phyloP scores from a whole-genome alignment of 2,797 vertebrate genomes.

The Ammospiza maritima region DNA sequence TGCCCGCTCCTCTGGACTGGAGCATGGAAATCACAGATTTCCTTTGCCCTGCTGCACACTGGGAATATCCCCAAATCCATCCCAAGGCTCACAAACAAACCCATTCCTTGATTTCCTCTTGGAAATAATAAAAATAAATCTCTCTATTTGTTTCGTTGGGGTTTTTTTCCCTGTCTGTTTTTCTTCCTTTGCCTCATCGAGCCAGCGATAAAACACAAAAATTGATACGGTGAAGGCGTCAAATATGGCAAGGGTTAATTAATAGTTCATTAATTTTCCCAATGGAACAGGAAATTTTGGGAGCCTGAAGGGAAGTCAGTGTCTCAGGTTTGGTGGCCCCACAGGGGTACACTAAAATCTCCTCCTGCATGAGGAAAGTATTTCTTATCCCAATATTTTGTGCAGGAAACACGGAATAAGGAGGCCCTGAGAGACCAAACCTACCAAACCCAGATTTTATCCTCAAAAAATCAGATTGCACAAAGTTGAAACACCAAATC shows the following conservation, averaged over 20 bases:
- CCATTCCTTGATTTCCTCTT: neutral
- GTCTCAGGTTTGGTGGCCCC: neutral
- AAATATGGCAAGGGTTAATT: neutral
- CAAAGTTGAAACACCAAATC: neutral
- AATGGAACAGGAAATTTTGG: rapidly evolving
- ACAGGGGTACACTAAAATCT: neutral
- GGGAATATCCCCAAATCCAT: rapidly evolving
- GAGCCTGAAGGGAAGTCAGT: neutral
- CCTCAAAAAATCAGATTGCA: neutral
- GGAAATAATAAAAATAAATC: neutral
- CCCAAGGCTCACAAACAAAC: neutral
- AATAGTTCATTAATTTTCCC: rapidly evolving
- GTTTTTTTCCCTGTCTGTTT: neutral
- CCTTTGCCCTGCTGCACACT: neutral
- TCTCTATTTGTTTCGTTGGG: rapidly evolving
- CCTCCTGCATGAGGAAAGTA: too few species aligned
- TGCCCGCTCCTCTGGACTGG: rapidly evolving
- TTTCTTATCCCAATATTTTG: too few species aligned
- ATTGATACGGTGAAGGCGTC: neutral
- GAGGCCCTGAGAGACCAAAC: neutral
- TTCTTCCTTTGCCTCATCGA: neutral
- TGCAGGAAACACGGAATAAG: too few species aligned
- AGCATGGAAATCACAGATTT: neutral
- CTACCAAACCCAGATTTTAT: neutral
- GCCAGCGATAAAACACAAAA: neutral